Base-by-base conservation (phyloP, 1,140 invertebrate species). In the Heliconius hewitsoni region DNA sequence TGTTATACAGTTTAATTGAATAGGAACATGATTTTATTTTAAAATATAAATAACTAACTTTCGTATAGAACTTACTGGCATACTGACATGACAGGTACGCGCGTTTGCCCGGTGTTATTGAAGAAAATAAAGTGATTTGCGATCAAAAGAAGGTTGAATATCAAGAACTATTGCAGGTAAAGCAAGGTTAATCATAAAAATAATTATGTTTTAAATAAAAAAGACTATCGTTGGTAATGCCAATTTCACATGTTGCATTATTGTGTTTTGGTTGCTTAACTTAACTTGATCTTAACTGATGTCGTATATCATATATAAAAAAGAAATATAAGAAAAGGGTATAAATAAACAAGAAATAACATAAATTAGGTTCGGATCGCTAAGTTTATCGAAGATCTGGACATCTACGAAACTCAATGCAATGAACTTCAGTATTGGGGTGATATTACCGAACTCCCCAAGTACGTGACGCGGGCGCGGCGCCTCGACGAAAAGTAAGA, bases 341-440 rank as follows among this genome's bases (percentile, higher is more conserved):
- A 13, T 71, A 39, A 39, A n/a, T 39, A 30, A 66, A 66, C n/a
- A n/a, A 30, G 5, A 30, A 66, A 66, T 27, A 66, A 13, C 1
- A 30, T 66, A 8, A 66, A n/a, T 50, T 79, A 96, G 91, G 95
- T 96, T 16, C 95, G 95, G 55, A 97, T 97, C 8, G 92, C 96
- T 71, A 96, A 96, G 85, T 98, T 99, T 87, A 95, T 96, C 74
- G 96, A 98, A 57, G 98, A 99, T 84, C 91, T 99, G 74, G 96
- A 98, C 57, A 91, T 96, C 16, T 98, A 98, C 87, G 96, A 96
- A 37, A 96, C 96, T 81, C 96, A 98, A 89, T 96, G 98, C 46
- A 96, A 98, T 74, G 97, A 98, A 84, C 96, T 99, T 86, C 96
- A 98, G 83, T 96, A 97, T 74, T 98, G 98, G 95, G 98, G 98